Evolutionary conservation across 2,888 invertebrate genomes (phyloP).

Genomic region (Fissipunctia ypsillon): DNA sequence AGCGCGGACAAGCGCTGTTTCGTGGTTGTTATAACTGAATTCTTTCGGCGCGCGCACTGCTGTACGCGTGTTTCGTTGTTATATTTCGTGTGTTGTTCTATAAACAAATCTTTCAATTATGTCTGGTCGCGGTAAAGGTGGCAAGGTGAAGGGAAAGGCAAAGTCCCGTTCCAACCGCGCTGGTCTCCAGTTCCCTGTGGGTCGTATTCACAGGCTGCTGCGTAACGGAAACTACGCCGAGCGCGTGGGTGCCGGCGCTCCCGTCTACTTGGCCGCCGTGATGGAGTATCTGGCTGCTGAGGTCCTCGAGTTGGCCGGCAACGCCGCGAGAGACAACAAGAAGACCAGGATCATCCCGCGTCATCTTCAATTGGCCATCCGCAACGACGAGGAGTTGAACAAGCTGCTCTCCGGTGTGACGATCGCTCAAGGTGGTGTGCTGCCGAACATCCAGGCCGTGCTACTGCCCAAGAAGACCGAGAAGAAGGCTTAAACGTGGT

Average conservation of each 20-base stretch:
- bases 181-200: conserved; percentile 90
- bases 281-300: conserved; percentile 78
- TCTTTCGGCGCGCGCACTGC: not conserved
- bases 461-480: conserved; percentile 93
- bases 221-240: conserved; percentile 91
- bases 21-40: no score
- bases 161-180: conserved; percentile 87
- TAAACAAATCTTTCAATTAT: not conserved
- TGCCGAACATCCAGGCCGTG: conserved; percentile 94
- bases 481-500: conserved; percentile 62
- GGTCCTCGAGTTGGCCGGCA: conserved; percentile 21
- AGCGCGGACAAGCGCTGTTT: no score
- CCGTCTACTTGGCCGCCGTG: conserved; percentile 89
- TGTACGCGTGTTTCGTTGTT: conserved; percentile 3
- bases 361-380: conserved; percentile 93
- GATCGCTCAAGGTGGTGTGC: conserved; percentile 95
- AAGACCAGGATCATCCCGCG: conserved; percentile 89
- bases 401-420: conserved; percentile 94
- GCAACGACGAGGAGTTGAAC: conserved; percentile 95
- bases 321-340: conserved; percentile 24
- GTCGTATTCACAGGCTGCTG: conserved; percentile 83
- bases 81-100: conserved; percentile 18
- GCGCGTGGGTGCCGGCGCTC: conserved; percentile 73
- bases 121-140: conserved; percentile 5
- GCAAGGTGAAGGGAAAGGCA: conserved; percentile 79